A percentile compares a stretch with the other conserved stretches of the same genome.
Evolutionary conservation across 1,140 invertebrate genomes (phyloP).

Genomic region (Bombus terrestris): DNA sequence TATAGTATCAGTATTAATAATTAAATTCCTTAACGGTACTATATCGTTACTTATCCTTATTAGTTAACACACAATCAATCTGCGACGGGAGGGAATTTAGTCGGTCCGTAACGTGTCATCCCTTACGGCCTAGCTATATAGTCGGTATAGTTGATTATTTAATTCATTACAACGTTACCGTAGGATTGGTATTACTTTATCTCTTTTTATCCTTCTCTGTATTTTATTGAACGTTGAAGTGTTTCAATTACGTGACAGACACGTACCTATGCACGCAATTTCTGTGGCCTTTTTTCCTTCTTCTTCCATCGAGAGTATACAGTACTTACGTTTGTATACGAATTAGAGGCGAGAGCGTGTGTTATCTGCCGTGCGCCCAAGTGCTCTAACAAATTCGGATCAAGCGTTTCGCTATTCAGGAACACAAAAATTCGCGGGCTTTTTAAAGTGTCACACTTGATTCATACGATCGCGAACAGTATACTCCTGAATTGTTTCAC

Average conservation of each 20-base stretch:
- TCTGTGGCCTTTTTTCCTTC: background rate
- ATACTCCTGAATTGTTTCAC: background rate
- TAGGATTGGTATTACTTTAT: slow-evolving; percentile 40
- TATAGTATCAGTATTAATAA: slow-evolving; percentile 77
- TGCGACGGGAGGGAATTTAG: slow-evolving; percentile 81
- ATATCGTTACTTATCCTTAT: slow-evolving; percentile 78
- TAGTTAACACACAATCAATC: slow-evolving; percentile 81
- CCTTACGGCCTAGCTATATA: slow-evolving; percentile 73
- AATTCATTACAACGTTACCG: slow-evolving; percentile 58
- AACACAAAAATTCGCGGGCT: background rate
- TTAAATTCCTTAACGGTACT: slow-evolving; percentile 78
- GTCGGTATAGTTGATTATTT: slow-evolving; percentile 71
- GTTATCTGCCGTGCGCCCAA: slow-evolving; percentile 23
- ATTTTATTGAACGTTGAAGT: slow-evolving; percentile 11
- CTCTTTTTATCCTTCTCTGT: background rate
- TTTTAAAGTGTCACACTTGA: background rate
- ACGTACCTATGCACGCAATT: slow-evolving; percentile 33
- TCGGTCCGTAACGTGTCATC: slow-evolving; percentile 73
- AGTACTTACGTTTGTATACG: slow-evolving; percentile 15
- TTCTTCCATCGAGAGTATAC: background rate
- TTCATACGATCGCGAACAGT: background rate
- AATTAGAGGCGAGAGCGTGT: slow-evolving; percentile 35
- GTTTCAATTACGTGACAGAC: slow-evolving; percentile 10
- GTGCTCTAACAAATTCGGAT: slow-evolving; percentile 35
- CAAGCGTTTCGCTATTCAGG: slow-evolving; percentile 6